Percentiles rank a stretch among this genome's conserved stretches.
phyloP scores from a whole-genome alignment of 1,140 invertebrate species.

The Drosophila nikananu region DNA sequence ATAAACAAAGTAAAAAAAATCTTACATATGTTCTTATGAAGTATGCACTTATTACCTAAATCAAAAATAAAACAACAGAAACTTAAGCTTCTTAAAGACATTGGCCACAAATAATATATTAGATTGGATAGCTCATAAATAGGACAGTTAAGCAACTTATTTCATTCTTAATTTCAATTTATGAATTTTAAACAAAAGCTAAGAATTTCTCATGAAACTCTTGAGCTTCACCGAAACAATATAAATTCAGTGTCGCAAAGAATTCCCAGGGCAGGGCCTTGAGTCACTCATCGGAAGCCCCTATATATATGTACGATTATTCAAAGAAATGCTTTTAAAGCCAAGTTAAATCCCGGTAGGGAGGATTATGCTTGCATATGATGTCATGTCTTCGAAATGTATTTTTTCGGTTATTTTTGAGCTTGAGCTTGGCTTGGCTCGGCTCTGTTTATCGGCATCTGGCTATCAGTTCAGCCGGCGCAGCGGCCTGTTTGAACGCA shows the following conservation, averaged over 20 bases:
- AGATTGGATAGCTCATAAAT: not conserved
- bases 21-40: too few relatives aligned
- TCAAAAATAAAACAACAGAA: not conserved
- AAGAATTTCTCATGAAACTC: constrained; percentile 6
- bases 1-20: not conserved
- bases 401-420: constrained; percentile 52
- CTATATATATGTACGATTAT: constrained; percentile 42
- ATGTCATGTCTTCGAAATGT: constrained; percentile 64
- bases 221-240: constrained; percentile 3
- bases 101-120: not conserved
- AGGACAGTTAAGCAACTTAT: constrained; percentile 20
- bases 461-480: constrained; percentile 42
- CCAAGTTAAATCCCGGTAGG: constrained; percentile 34
- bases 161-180: constrained; percentile 13
- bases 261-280: constrained; percentile 41
- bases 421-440: constrained; percentile 13
- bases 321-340: constrained; percentile 68
- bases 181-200: constrained; percentile 9
- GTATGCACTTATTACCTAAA: too few relatives aligned
- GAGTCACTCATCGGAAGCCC: constrained; percentile 47
- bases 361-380: constrained; percentile 64
- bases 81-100: not conserved
- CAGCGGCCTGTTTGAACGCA: constrained; percentile 75
- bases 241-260: constrained; percentile 17
- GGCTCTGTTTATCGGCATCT: constrained; percentile 53